Percentiles rank a stretch among this genome's conserved stretches.
Evolutionary conservation across 2,113 vertebrate species (phyloP).

Genomic region (Percina caprodes): DNA sequence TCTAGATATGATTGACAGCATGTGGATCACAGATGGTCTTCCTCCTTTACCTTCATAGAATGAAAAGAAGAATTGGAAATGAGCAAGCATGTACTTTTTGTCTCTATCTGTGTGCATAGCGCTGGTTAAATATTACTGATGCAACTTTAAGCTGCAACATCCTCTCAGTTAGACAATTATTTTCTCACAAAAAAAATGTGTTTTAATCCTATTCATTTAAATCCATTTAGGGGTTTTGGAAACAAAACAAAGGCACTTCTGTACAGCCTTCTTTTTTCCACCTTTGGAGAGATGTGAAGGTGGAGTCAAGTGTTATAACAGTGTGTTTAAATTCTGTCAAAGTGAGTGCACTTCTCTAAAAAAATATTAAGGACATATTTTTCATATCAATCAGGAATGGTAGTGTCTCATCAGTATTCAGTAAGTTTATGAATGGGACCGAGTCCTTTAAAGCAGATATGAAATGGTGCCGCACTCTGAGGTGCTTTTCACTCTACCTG

Average conservation of each 20-base stretch:
- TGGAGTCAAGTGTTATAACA: not conserved
- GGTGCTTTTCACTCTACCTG: constrained; percentile 42
- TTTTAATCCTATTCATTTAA: not conserved
- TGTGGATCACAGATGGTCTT: not conserved
- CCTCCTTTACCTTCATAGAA: not conserved
- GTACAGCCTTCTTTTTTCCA: not conserved
- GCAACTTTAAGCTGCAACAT: not conserved
- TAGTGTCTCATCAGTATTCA: constrained; percentile 25
- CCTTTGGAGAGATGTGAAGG: not conserved
- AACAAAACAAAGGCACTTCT: not conserved
- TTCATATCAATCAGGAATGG: not conserved
- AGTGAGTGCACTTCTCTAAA: not conserved
- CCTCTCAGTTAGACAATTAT: not conserved
- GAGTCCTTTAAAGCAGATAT: constrained; percentile 21
- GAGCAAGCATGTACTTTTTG: not conserved
- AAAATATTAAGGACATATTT: not conserved
- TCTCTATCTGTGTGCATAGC: not conserved
- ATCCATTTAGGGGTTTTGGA: not conserved
- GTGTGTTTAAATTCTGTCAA: not conserved
- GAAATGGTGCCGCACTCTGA: constrained; percentile 24
- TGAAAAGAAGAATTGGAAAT: not conserved
- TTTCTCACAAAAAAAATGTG: not conserved
- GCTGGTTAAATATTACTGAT: not conserved
- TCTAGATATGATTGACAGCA: constrained; percentile 7
- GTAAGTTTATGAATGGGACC: constrained; percentile 8